Base-by-base conservation (phyloP, 1,140 invertebrate genomes). In the Neodiprion pinetum region DNA sequence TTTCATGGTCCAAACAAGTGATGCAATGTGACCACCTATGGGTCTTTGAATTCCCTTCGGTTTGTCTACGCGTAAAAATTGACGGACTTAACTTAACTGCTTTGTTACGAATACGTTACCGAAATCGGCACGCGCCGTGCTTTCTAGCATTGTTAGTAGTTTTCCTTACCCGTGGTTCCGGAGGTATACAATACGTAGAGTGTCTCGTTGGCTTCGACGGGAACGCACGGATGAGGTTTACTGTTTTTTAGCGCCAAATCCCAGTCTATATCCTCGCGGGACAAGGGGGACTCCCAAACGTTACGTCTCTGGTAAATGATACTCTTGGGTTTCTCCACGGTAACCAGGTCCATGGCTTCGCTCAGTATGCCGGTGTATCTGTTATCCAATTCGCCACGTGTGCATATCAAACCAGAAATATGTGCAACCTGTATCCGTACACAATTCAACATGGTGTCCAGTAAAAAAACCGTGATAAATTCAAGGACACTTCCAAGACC, bases 151-250 rank as follows among this genome's bases (percentile, higher is more conserved):
- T 40, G 2, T 5, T 40, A 3, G 28, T 40, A 40, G 2, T 40
- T 40, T 40, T 40, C 14, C 71, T 81, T 82, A 89, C 94, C 94
- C 75, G 96, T 96, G 12, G 96, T 96, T 72, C 96, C 97, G 5
- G 96, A 98, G 1, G 97, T 99, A 82, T 99, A 98, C 0, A 99
- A 88, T 75, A 99, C 94, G 80, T 98, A 99, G 5, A 98, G 86
- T 0, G 97, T 95, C 79, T 98, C 94, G 80, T 96, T 97, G 10
- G 96, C 94, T 79, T 95, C 93, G 0, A 98, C 93, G 0, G 96
- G 91, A 5, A 97, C 94, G 82, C 95, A 97, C 2, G 95, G 92
- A 76, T 94, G 93, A 12, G 93, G 93, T 1, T 92, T 89, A 0
- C 91, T 88, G 49, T 88, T 86, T 14, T 86, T 85, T 23, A 97